Conservation (phyloP, 2,113 vertebrate species). For the Toxotes chatareus region DNA sequence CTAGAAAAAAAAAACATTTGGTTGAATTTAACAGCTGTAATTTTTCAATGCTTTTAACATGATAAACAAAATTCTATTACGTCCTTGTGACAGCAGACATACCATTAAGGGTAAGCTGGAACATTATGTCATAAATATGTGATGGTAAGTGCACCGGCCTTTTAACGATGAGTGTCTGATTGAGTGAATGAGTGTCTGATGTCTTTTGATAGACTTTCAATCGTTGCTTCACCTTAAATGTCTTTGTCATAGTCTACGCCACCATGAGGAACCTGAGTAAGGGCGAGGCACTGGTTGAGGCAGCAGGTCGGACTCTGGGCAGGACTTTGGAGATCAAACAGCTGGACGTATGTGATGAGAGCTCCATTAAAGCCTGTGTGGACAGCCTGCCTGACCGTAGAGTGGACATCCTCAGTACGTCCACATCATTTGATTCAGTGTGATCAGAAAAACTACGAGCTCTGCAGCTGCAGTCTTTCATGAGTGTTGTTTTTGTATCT, state of each 20-base stretch:
- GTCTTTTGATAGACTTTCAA: neutral
- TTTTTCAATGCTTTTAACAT: neutral
- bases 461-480: neutral
- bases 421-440: neutral
- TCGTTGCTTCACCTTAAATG: neutral
- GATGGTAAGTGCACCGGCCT: neutral
- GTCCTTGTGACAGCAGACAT: neutral
- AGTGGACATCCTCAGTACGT: constrained; percentile 89
- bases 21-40: neutral
- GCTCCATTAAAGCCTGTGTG: constrained; percentile 87
- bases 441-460: neutral
- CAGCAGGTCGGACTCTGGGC: constrained; percentile 83
- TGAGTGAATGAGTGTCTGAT: neutral
- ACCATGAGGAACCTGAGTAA: constrained; percentile 89
- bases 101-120: neutral
- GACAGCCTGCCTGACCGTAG: constrained; percentile 86
- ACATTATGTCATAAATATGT: too few species aligned
- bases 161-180: neutral
- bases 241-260: constrained; percentile 84
- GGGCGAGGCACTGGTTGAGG: constrained; percentile 80
- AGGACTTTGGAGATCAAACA: constrained; percentile 88
- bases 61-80: neutral
- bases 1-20: neutral
- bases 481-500: neutral
- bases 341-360: constrained; percentile 88